Percentiles rank a stretch among this genome's conserved stretches.
Conservation (phyloP, 2,113 vertebrate species). For the Vulpes ferrilata region DNA sequence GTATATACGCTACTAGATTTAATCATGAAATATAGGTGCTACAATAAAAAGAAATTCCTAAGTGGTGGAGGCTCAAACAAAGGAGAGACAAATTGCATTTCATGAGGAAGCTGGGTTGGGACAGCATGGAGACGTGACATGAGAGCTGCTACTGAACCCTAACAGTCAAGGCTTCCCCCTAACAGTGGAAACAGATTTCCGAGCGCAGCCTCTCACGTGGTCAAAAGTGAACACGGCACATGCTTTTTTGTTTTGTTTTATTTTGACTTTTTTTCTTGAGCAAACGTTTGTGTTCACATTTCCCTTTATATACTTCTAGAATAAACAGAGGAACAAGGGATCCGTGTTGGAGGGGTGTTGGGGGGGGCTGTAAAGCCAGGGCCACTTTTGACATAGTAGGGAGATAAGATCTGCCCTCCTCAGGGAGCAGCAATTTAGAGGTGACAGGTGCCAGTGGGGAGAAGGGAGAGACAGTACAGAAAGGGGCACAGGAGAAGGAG, state of each 20-base stretch:
- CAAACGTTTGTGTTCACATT: background rate
- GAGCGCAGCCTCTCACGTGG: background rate
- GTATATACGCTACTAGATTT: background rate
- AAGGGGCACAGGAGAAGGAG: background rate
- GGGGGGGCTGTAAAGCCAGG: background rate
- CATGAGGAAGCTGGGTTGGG: background rate
- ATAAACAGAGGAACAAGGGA: background rate
- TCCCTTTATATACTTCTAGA: background rate
- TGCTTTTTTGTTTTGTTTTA: background rate
- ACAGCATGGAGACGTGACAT: background rate
- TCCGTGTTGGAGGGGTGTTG: background rate
- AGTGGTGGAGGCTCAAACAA: background rate
- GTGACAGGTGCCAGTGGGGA: too few species aligned
- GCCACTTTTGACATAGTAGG: background rate
- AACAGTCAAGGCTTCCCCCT: background rate
- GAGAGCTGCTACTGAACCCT: background rate
- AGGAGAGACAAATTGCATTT: background rate
- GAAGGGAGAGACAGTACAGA: background rate
- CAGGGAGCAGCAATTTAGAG: background rate
- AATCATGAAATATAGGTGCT: background rate
- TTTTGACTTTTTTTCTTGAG: background rate
- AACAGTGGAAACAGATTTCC: background rate
- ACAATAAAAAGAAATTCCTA: background rate
- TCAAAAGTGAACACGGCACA: background rate
- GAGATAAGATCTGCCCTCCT: rapidly evolving